These are phyloP conservation scores for Pissodes strobi DNA, from an alignment of 1,140 invertebrate genomes.

Conservation along the genomic window DNA sequence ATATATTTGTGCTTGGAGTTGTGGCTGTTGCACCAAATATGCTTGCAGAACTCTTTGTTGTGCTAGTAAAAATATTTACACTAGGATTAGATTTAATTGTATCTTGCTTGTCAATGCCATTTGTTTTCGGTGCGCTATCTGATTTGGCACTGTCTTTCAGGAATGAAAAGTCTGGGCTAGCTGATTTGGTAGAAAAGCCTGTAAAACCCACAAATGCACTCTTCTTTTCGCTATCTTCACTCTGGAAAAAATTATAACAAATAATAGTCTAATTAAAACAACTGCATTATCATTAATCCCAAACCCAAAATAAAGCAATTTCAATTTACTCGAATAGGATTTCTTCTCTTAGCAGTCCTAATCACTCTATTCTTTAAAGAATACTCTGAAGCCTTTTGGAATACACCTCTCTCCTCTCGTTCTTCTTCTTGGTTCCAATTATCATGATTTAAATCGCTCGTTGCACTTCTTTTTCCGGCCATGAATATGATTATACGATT, in stretches of 20 bases:
- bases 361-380: constrained; percentile 76
- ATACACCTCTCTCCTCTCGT: constrained; percentile 75
- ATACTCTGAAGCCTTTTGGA: constrained; percentile 70
- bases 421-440: constrained; percentile 90
- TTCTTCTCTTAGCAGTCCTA: constrained; percentile 74
- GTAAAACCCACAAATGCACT: constrained; percentile 52
- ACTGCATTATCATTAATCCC: constrained; percentile 28
- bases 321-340: constrained; percentile 39
- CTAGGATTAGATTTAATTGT: background rate
- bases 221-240: constrained; percentile 54
- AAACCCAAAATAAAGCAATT: constrained; percentile 6
- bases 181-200: constrained; percentile 44
- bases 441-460: constrained; percentile 80
- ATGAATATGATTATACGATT: constrained; percentile 59
- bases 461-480: constrained; percentile 77
- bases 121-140: constrained; percentile 53
- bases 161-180: constrained; percentile 56
- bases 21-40: constrained; percentile 18
- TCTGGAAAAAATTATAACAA: constrained; percentile 54
- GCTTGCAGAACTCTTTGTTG: background rate
- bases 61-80: constrained; percentile 14
- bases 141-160: constrained; percentile 45
- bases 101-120: constrained; percentile 44
- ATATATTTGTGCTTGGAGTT: constrained; percentile 10
- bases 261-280: background rate